Evolutionary conservation across 2,888 invertebrate species (phyloP).

Genomic region (Caenorhabditis macrosperma): DNA sequence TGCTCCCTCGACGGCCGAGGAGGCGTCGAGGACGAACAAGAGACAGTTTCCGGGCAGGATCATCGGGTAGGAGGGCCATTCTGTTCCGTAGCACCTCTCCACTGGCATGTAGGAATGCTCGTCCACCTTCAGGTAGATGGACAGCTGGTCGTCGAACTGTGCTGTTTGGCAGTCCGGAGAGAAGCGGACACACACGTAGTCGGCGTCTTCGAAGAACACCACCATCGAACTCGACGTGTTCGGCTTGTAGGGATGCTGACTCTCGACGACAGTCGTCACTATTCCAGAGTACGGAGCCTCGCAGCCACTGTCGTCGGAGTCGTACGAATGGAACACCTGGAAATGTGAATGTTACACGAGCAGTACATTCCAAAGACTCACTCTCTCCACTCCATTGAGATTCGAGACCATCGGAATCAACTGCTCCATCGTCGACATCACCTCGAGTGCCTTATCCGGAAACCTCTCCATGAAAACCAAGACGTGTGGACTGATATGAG

Average conservation of each 20-base stretch:
- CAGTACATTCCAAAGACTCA: neutral
- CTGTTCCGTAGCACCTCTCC: slow-evolving; percentile 66
- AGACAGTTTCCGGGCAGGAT: slow-evolving; percentile 86
- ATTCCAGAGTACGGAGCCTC: slow-evolving; percentile 40
- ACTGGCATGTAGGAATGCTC: slow-evolving; percentile 80
- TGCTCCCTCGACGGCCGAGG: slow-evolving; percentile 81
- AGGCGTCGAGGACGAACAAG: slow-evolving; percentile 94
- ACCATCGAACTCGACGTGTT: slow-evolving; percentile 82
- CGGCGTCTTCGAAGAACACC: slow-evolving; percentile 90
- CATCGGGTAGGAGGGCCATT: slow-evolving; percentile 87
- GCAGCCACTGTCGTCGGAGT: slow-evolving; percentile 47
- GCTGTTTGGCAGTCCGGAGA: slow-evolving; percentile 83
- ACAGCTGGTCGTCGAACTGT: slow-evolving; percentile 90
- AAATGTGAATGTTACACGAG: neutral
- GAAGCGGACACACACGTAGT: slow-evolving; percentile 94
- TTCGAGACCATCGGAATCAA: slow-evolving; percentile 73
- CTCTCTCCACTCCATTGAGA: slow-evolving; percentile 64
- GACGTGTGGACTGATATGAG: slow-evolving; percentile 70
- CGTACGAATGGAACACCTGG: slow-evolving; percentile 36
- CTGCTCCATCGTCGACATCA: slow-evolving; percentile 76
- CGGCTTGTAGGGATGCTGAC: slow-evolving; percentile 96
- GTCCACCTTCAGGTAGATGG: slow-evolving; percentile 81
- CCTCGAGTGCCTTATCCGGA: slow-evolving; percentile 71
- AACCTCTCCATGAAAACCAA: slow-evolving; percentile 75
- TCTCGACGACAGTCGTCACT: slow-evolving; percentile 84